Conservation (phyloP, 2,113 vertebrate genomes). For the Oreochromis aureus region DNA sequence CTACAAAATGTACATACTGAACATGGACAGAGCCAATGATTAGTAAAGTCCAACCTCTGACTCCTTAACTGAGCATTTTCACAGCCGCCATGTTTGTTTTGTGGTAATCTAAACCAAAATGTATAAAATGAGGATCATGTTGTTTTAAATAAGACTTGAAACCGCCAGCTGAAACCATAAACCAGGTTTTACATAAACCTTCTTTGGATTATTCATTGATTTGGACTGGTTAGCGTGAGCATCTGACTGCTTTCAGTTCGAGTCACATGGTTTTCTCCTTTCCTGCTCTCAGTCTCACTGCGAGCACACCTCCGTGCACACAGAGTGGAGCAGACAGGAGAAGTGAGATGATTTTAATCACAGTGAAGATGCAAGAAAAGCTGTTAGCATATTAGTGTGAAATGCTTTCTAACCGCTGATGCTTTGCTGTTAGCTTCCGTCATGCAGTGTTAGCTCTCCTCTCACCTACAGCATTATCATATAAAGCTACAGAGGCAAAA, state of each 20-base stretch:
- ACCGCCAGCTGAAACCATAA: neutral
- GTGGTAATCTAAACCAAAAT: neutral
- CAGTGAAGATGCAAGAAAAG: neutral
- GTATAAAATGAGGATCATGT: neutral
- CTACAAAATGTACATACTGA: neutral
- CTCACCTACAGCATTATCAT: neutral
- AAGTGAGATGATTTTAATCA: neutral
- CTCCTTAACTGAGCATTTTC: neutral
- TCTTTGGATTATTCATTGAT: neutral
- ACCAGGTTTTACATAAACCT: neutral
- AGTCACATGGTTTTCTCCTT: neutral
- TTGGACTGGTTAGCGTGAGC: neutral
- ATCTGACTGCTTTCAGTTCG: neutral
- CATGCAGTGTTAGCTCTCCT: neutral
- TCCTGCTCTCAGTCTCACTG: neutral
- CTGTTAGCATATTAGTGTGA: neutral
- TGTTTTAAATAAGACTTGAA: neutral
- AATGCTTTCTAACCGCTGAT: neutral
- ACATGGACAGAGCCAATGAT: neutral
- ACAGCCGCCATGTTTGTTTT: neutral
- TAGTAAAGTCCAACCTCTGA: neutral
- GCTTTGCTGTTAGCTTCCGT: neutral
- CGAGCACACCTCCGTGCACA: neutral
- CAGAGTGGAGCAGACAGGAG: neutral
- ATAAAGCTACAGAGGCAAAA: neutral